Conservation (phyloP, 1,140 invertebrate species). For the Cotesia typhae region DNA sequence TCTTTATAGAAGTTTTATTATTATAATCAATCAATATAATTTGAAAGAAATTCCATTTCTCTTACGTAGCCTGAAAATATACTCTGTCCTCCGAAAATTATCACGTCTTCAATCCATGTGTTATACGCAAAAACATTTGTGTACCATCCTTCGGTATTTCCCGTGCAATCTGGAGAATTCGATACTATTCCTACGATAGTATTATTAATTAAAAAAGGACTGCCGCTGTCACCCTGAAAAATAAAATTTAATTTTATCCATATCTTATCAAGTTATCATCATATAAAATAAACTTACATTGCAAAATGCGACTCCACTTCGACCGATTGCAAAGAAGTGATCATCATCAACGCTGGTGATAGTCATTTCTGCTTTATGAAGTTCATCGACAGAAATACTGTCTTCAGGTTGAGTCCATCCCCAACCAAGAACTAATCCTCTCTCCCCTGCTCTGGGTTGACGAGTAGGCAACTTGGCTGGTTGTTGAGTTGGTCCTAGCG, state of each 20-base stretch:
- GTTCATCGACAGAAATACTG: neutral
- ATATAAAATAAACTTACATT: constrained; percentile 2
- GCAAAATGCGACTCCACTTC: constrained; percentile 9
- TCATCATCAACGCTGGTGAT: neutral
- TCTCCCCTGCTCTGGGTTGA: neutral
- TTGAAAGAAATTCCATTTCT: neutral
- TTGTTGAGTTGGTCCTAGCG: neutral
- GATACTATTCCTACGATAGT: constrained; percentile 15
- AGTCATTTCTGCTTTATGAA: neutral
- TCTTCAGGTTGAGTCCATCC: constrained; percentile 13
- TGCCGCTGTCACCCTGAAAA: constrained; percentile 29
- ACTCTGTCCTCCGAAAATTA: constrained; percentile 1
- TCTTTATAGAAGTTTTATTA: too few relatives aligned
- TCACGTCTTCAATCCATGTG: constrained; percentile 16
- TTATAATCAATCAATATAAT: neutral
- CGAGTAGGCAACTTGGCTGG: neutral
- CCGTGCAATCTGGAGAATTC: constrained; percentile 11
- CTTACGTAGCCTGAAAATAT: constrained; percentile 17
- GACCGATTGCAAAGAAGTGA: neutral
- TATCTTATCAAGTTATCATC: neutral
- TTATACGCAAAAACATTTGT: constrained; percentile 17
- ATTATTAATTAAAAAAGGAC: constrained; percentile 3
- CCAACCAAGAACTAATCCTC: constrained; percentile 11
- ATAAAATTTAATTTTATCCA: neutral
- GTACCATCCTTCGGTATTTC: neutral